Evolutionary conservation across 2,797 vertebrate genomes (phyloP).

Genomic region (Antennarius maculatus): DNA sequence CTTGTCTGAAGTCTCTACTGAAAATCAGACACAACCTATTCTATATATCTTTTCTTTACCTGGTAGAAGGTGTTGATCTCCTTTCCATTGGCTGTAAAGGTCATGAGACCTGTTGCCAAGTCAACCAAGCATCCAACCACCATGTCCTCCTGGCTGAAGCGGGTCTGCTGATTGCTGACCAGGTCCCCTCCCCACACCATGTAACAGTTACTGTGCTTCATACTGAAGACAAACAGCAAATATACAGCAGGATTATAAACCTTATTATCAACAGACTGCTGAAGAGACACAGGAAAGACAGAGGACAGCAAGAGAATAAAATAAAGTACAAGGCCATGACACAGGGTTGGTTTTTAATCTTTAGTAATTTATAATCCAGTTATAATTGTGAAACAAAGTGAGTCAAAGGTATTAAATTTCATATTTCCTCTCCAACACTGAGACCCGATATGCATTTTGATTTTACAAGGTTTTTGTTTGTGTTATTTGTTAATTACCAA

Average conservation of each 20-base stretch:
- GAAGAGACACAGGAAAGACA: too few species aligned
- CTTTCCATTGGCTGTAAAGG: conserved; percentile 92
- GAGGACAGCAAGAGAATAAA: too few species aligned
- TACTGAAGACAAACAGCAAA: conserved; percentile 73
- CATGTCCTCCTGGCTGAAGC: conserved; percentile 91
- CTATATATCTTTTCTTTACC: conserved; percentile 67
- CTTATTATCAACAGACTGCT: too few species aligned
- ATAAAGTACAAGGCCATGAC: too few species aligned
- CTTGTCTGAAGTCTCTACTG: background rate
- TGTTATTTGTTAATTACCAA: too few species aligned
- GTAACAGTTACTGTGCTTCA: conserved; percentile 95
- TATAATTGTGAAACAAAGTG: too few species aligned
- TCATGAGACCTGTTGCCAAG: conserved; percentile 93
- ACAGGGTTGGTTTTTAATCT: background rate
- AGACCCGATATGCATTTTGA: too few species aligned
- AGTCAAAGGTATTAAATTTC: too few species aligned
- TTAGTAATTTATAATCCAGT: too few species aligned
- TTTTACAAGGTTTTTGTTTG: too few species aligned
- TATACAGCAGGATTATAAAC: background rate
- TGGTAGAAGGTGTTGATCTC: conserved; percentile 96
- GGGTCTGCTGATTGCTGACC: conserved; percentile 87
- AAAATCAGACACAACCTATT: background rate
- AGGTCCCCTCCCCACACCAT: conserved; percentile 97
- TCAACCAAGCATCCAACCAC: conserved; percentile 93
- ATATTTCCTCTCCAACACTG: too few species aligned